phyloP scores from a whole-genome alignment of 2,113 vertebrate genomes.

The Morone chrysops region DNA sequence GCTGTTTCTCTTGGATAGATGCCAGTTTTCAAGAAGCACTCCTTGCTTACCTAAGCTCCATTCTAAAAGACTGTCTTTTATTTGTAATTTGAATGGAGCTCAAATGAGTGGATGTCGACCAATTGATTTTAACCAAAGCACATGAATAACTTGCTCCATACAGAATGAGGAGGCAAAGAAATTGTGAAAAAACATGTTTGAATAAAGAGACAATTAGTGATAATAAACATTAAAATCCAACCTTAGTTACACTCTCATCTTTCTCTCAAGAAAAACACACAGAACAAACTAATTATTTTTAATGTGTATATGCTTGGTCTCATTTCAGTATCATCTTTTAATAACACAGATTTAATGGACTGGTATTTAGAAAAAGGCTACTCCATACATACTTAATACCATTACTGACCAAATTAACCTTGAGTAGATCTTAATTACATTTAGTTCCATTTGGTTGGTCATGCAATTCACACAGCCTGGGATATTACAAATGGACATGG shows the following conservation, averaged over 20 bases:
- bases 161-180: constrained; percentile 16
- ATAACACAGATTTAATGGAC: constrained; percentile 99
- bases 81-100: constrained; percentile 73
- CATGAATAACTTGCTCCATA: constrained; percentile 34
- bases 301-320: constrained; percentile 96
- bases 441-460: constrained; percentile 97
- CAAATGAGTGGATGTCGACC: constrained; percentile 72
- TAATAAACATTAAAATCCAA: constrained; percentile 87
- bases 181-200: constrained; percentile 64
- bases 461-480: constrained; percentile 90
- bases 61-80: constrained; percentile 72
- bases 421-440: constrained; percentile 98
- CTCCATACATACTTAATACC: constrained; percentile 96
- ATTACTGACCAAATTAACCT: constrained; percentile 99
- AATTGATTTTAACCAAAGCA: constrained; percentile 54
- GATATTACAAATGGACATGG: constrained; percentile 88
- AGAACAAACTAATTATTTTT: constrained; percentile 81
- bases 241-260: constrained; percentile 88
- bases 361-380: constrained; percentile 95
- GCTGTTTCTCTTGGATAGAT: constrained; percentile 65
- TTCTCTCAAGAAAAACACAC: constrained; percentile 84
- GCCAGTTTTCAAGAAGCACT: constrained; percentile 72
- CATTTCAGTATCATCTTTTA: constrained; percentile 96
- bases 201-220: constrained; percentile 78
- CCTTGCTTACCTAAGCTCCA: constrained; percentile 47